phyloP scores from a whole-genome alignment of 2,888 invertebrate species.

The Sepioteuthis lessoniana region DNA sequence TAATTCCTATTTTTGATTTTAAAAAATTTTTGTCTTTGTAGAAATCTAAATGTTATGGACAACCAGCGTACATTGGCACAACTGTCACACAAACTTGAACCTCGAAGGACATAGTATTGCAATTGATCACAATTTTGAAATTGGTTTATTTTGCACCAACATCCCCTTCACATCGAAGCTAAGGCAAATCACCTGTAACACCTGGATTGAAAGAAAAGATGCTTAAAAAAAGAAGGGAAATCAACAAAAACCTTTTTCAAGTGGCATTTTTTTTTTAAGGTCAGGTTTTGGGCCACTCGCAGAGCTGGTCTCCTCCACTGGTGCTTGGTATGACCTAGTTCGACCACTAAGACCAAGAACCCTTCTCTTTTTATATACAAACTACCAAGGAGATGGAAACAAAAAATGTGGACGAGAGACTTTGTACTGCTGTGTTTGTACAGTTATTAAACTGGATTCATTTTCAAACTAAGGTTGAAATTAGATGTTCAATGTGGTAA shows the following conservation, averaged over 20 bases:
- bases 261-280: background rate
- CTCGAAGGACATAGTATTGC: constrained; percentile 70
- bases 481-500: background rate
- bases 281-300: background rate
- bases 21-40: constrained; percentile 60
- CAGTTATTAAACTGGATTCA: background rate
- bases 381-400: background rate
- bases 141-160: background rate
- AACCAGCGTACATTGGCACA: constrained; percentile 85
- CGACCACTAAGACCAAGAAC: background rate
- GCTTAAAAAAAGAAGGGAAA: background rate
- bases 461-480: background rate
- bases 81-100: constrained; percentile 85
- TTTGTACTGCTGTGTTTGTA: background rate
- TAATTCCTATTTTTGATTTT: no score
- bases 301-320: constrained; percentile 1
- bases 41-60: constrained; percentile 84
- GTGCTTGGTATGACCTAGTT: background rate
- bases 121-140: constrained; percentile 3
- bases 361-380: background rate
- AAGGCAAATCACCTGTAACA: background rate
- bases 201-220: background rate
- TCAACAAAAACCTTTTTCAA: background rate
- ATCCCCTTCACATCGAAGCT: background rate
- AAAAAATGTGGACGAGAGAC: background rate